Percentiles rank a stretch among this genome's conserved stretches.
These are phyloP conservation scores for Papilio dardanus DNA, from an alignment of 1,140 invertebrate species.

Conservation along the genomic window DNA sequence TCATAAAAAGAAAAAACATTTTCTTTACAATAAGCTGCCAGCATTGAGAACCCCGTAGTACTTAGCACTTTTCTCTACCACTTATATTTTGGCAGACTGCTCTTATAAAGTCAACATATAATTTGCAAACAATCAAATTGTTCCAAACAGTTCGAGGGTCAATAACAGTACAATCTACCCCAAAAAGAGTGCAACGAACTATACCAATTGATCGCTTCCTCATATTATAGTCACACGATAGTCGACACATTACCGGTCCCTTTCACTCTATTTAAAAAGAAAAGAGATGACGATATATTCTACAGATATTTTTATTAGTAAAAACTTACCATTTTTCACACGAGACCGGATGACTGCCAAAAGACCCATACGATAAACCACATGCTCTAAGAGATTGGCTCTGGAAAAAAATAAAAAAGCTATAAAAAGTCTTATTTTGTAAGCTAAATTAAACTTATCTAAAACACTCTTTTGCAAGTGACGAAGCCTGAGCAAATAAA, in stretches of 20 bases:
- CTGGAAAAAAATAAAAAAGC: constrained; percentile 83
- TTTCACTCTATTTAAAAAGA: not conserved
- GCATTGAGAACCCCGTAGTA: not conserved
- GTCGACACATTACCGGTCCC: not conserved
- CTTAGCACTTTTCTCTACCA: no score
- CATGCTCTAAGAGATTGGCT: constrained; percentile 91
- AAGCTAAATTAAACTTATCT: no score
- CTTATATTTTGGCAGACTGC: not conserved
- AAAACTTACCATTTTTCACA: constrained; percentile 87
- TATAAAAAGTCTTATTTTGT: no score
- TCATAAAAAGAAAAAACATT: no score
- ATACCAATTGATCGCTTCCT: not conserved
- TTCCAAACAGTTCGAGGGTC: not conserved
- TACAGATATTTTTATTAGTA: constrained; percentile 3
- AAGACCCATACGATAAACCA: constrained; percentile 96
- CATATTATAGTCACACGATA: not conserved
- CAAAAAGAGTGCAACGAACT: not conserved
- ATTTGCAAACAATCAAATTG: not conserved
- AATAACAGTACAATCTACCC: not conserved
- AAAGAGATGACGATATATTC: not conserved
- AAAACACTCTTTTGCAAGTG: no score
- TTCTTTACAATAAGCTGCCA: no score
- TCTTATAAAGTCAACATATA: not conserved
- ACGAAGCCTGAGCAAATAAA: no score
- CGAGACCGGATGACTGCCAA: constrained; percentile 94